Percentiles rank a stretch among this genome's conserved stretches.
Evolutionary conservation across 2,888 invertebrate genomes (phyloP).

Genomic region (Mechanitis mazaeus): DNA sequence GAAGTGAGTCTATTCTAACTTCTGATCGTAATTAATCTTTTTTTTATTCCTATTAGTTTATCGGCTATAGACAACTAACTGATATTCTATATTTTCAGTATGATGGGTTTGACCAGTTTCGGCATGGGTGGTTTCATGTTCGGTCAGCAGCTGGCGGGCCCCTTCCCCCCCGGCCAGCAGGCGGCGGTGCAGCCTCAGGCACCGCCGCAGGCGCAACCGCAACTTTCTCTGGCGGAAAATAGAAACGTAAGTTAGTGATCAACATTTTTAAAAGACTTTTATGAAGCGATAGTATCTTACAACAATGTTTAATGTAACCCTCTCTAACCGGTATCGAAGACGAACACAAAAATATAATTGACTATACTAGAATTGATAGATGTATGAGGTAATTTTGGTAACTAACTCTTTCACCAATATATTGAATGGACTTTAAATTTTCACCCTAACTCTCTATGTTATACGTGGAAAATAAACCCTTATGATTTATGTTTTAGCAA

Average conservation of each 20-base stretch:
- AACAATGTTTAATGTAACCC: too few relatives aligned
- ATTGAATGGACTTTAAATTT: too few relatives aligned
- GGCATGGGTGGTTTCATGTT: conserved; percentile 67
- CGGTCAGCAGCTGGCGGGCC: conserved; percentile 51
- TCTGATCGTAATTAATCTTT: too few relatives aligned
- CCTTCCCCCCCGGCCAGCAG: conserved; percentile 34
- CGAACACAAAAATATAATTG: too few relatives aligned
- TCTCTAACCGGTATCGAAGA: too few relatives aligned
- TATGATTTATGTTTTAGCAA: too few relatives aligned
- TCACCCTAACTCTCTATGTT: too few relatives aligned
- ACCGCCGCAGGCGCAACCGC: conserved; percentile 26
- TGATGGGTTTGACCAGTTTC: conserved; percentile 53
- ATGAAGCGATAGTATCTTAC: background rate
- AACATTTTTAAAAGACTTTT: background rate
- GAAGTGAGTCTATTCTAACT: conserved; percentile 49
- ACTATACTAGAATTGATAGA: too few relatives aligned
- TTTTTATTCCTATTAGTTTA: too few relatives aligned
- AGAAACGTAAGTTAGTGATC: conserved; percentile 7
- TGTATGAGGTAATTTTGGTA: too few relatives aligned
- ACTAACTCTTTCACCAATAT: too few relatives aligned
- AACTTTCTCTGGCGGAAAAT: conserved; percentile 1
- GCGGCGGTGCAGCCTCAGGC: conserved; percentile 29
- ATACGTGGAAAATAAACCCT: too few relatives aligned
- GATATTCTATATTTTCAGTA: conserved; percentile 27
- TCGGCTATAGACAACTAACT: background rate